A percentile compares a stretch with the other conserved stretches of the same genome.
phyloP scores from a whole-genome alignment of 2,113 vertebrate genomes.

The Onychorhynchus coronatus region DNA sequence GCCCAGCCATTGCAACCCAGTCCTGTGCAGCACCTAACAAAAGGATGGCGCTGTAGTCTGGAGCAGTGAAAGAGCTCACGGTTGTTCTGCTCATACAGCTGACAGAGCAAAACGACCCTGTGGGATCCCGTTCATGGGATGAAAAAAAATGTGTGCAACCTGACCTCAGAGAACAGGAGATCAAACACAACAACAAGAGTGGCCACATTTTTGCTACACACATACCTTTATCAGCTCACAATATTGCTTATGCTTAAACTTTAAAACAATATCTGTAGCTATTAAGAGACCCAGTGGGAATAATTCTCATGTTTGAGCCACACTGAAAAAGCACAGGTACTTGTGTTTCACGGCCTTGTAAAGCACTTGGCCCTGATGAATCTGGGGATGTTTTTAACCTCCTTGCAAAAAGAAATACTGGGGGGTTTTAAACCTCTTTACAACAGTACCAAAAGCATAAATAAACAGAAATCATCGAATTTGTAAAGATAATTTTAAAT shows the following conservation, averaged over 20 bases:
- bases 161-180: neutral
- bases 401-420: neutral
- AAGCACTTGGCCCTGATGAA: neutral
- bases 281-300: neutral
- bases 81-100: neutral
- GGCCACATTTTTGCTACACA: neutral
- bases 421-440: neutral
- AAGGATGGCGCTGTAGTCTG: accelerated
- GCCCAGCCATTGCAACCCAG: neutral
- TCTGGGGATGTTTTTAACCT: neutral
- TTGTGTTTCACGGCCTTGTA: neutral
- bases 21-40: accelerated
- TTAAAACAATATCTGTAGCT: neutral
- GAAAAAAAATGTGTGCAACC: neutral
- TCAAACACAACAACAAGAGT: neutral
- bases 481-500: neutral
- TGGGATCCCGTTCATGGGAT: accelerated
- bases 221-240: neutral
- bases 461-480: neutral
- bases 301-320: neutral
- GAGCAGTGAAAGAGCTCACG: neutral
- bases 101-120: neutral
- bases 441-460: neutral
- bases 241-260: neutral
- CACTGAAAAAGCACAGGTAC: accelerated